Percentiles rank a stretch among this genome's conserved stretches.
Evolutionary conservation across 2,797 vertebrate species (phyloP).

Genomic region (Halcyon badia): DNA sequence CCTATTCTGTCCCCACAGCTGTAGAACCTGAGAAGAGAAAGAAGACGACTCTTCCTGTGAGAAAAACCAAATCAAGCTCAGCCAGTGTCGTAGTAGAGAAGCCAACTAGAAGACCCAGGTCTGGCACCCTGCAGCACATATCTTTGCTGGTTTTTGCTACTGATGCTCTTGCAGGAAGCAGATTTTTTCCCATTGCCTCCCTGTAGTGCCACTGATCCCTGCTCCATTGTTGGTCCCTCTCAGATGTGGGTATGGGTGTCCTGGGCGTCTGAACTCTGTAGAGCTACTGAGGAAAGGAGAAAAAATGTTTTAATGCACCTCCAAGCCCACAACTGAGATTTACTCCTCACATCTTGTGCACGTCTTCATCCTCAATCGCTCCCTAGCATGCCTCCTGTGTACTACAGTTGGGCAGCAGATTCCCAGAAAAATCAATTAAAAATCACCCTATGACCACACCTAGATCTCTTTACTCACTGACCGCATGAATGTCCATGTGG

Average conservation of each 20-base stretch:
- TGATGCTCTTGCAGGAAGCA: not conserved
- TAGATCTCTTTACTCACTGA: not conserved
- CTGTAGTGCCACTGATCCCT: not conserved
- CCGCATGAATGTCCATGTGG: accelerated
- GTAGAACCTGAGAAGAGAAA: not conserved
- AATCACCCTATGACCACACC: not conserved
- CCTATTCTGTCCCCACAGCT: not conserved
- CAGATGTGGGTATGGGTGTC: not conserved
- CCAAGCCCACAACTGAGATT: not conserved
- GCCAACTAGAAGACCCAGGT: constrained; percentile 60
- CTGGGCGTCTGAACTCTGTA: not conserved
- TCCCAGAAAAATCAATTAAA: not conserved
- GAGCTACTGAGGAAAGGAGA: not conserved
- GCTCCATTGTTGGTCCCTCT: not conserved
- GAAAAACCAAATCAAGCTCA: not conserved
- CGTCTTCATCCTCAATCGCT: not conserved
- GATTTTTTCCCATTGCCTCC: not conserved
- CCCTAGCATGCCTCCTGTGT: not conserved
- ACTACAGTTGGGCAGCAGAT: not conserved
- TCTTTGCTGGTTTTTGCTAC: not conserved
- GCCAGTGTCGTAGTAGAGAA: not conserved
- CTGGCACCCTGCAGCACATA: not conserved
- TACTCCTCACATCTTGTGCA: not conserved
- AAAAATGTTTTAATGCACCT: not conserved
- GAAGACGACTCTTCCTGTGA: not conserved